phyloP scores from a whole-genome alignment of 2,888 invertebrate species.

The Drosophila picticornis region DNA sequence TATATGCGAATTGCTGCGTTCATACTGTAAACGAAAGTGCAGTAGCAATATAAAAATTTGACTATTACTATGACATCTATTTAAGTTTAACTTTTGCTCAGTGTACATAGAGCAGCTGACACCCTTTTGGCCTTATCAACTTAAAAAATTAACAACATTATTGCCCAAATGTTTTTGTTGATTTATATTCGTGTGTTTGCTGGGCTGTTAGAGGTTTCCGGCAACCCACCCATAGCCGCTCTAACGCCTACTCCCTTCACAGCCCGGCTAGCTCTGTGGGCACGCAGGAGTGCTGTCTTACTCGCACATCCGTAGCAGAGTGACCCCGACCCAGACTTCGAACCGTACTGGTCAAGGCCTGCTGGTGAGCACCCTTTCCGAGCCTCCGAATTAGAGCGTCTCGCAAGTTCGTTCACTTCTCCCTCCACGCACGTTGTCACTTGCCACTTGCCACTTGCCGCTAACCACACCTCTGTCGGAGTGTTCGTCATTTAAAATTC shows the following conservation, averaged over 20 bases:
- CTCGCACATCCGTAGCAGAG: slow-evolving; percentile 8
- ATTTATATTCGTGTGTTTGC: slow-evolving; percentile 54
- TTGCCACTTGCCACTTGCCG: not conserved
- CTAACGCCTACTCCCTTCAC: no score
- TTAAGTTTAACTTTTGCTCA: not conserved
- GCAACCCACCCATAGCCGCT: not conserved
- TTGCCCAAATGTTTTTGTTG: slow-evolving; percentile 70
- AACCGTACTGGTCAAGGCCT: slow-evolving; percentile 57
- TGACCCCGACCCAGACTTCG: slow-evolving; percentile 7
- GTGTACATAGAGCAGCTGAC: slow-evolving; percentile 27
- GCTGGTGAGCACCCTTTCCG: slow-evolving; percentile 56
- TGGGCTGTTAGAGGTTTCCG: slow-evolving; percentile 45
- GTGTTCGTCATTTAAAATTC: slow-evolving; percentile 73
- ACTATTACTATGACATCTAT: accelerated
- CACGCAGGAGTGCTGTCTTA: slow-evolving; percentile 33
- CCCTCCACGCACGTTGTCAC: not conserved
- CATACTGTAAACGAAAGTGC: no score
- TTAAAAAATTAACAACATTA: slow-evolving; percentile 81
- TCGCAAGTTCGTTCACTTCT: slow-evolving; percentile 25
- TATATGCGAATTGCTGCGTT: no score
- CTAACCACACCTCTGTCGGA: slow-evolving; percentile 3
- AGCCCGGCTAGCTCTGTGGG: not conserved
- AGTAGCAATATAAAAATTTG: not conserved
- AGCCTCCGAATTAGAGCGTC: slow-evolving; percentile 51
- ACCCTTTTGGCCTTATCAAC: slow-evolving; percentile 64